Evolutionary conservation across 1,140 invertebrate genomes (phyloP), one percentile per base, ranked within the genome.

Genomic region (Chironomus tepperi): DNA sequence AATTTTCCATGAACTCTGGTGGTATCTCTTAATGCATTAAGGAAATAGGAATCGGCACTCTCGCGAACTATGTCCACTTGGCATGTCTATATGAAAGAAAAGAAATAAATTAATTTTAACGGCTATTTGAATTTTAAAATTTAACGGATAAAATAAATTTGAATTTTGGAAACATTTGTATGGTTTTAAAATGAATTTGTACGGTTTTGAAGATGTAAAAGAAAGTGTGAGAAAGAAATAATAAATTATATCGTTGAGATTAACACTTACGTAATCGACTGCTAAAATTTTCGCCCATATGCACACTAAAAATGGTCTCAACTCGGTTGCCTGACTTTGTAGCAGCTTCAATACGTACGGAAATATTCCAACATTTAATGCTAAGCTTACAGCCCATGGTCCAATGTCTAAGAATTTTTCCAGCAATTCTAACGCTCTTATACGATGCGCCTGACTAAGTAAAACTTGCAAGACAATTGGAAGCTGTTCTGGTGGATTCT

Each of bases 231-330:
- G n/a, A n/a, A n/a, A n/a, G n/a, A n/a, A n/a, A n/a, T n/a, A n/a
- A n/a, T n/a, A n/a, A n/a, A n/a, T n/a, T n/a, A n/a, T n/a, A n/a
- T n/a, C n/a, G n/a, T n/a, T 34, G 2, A 34, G 2, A 34, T 34
- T 34, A 34, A 34, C 24, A 88, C 88, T 87, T 83, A 96, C 95
- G 83, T 90, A 91, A 83, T 99, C 98, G 10, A 99, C 95, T 75
- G 97, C 96, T 73, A 99, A 85, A 77, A 99, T 98, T 86, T 99
- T 99, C 7, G 98, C 96, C 98, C 98, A 99, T 77, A 99, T 98
- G 80, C 98, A 98, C 42, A 99, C 95, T 73, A 99, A 87, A 47
- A 97, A 86, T 9, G 96, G 93, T 43, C 96, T 86, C 74, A 99
- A 84, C 83, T 99, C 97, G 77, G 89, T 88, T 1, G 95, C 95